Base-by-base conservation (phyloP, 2,888 invertebrate species). In the Watsonalla cultraria region DNA sequence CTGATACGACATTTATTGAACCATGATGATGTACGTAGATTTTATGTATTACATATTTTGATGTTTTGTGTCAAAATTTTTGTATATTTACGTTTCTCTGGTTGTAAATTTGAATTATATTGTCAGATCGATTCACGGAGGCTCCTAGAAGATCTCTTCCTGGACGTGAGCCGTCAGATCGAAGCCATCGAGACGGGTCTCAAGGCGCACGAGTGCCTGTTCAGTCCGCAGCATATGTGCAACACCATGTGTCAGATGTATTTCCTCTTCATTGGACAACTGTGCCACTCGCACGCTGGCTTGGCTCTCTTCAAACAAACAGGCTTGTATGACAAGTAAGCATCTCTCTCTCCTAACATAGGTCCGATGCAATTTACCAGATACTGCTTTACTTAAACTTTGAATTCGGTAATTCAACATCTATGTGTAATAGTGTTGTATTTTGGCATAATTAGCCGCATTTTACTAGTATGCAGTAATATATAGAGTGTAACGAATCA, bases 231-330 rank as follows among this genome's bases (percentile, higher is more conserved):
- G 65, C 95, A 96, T 78, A 94, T 97, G 93, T 93, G 94, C 66
- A 96, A 95, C 71, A 97, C 98, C 0, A 95, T 97, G 90, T 96
- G 97, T 78, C 98, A 98, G 82, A 96, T 96, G 91, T 99, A 98
- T 91, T 99, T 99, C 84, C 92, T 99, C 47, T 96, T 98, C 78
- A 94, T 98, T 59, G 98, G 98, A 0, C 95, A 97, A 65, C 92
- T 98, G 71, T 95, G 95, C 66, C 94, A 95, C 60, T 92, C 93
- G 7, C 92, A 92, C 52, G 90, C 92, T 48, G 96, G 96, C 2
- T 85, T 94, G 46, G 92, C 91, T 62, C 92, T 95, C 52, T 92
- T 98, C 50, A 95, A 95, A 60, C 94, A 93, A 68, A 93, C 95
- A 48, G 93, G 93, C 51, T 92, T 96, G 61, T 95, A 95, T 80